Evolutionary conservation across 2,888 invertebrate genomes (phyloP), one percentile per base, ranked within the genome.

Genomic region (Philereme transversata): DNA sequence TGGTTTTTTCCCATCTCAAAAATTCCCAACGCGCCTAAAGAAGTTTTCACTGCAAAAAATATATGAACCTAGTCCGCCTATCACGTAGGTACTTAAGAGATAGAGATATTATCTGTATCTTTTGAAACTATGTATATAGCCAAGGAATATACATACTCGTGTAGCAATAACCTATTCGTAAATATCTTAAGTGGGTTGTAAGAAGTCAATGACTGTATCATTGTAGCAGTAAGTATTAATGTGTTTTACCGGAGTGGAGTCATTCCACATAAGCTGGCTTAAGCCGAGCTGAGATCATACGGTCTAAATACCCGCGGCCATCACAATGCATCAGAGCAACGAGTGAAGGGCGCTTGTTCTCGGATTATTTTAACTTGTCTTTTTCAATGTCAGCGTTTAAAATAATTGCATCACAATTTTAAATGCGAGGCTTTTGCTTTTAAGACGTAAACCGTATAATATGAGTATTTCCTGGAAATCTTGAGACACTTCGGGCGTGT

Each of bases 361-460:
- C 84, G 88, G 89, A 91, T 91, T 90, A 91, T 90, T 91, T 90
- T 83, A 87, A 88, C 87, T 90, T 90, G 90, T 90, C 90, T 84
- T 89, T 91, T 92, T 92, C 91, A 92, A 91, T 92, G 91, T 91
- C 91, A 89, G 83, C 89, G 84, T 90, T 92, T 91, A 92, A 91
- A 91, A 91, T 92, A 91, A 92, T 92, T 92, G 90, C 91, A 90
- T 91, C 91, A 92, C 91, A 90, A 87, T 89, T 91, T 90, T 89
- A 82, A 90, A 90, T 22, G 22, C 84, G 86, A 86, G 81, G 78
- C 87, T 88, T 87, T 87, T 86, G 88, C 89, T 87, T 88, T 89
- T 88, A 88, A 88, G 82, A 86, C 84, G 88, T 88, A 85, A 89
- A 84, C 78, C 81, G 77, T 84, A 78, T 86, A 82, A 87, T 83